Base-by-base conservation (phyloP, 2,888 invertebrate genomes). In the Torymus aiolomorphi region DNA sequence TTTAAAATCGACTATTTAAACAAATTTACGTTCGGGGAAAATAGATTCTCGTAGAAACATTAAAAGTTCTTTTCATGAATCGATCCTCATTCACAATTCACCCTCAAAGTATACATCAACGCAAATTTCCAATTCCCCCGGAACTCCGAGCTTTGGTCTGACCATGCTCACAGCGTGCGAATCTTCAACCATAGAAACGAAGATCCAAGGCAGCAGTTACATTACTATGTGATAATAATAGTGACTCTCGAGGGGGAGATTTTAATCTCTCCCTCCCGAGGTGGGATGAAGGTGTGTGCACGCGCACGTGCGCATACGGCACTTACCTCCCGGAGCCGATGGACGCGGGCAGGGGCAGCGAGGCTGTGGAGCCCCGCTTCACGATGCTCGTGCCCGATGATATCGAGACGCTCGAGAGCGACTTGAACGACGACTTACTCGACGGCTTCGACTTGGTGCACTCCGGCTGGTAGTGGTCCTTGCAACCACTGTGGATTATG, bases 401-500 rank as follows among this genome's bases (percentile, higher is more conserved):
- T 20, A 86, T 84, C 13, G 89, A 88, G 13, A 86, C 86, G 75
- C 84, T 89, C 20, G 90, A 89, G 31, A 86, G 84, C 54, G 91
- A 90, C 83, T 91, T 91, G 66, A 88, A 85, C 54, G 89, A 87
- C 80, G 88, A 85, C 84, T 90, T 90, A 76, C 84, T 85, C 59
- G 87, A 85, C 67, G 86, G 85, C 73, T 90, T 95, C 71, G 94
- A 93, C 89, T 95, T 95, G 84, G 93, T 94, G 90, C 97, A 97
- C 87, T 96, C 96, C 73, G 94, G 92, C 83, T 96, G 95, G 70
- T 88, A 85, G 91, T 96, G 96, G 89, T 97, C 97, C 90, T 97
- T 97, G 90, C 97, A 97, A 31, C 31, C 31, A 31, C 31, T 31
- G 31, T 97, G 97, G 71, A 97, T 96, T 73, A 95, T 96, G 85